phyloP scores from a whole-genome alignment of 2,797 vertebrate genomes.

The Tokudaia muenninki region DNA sequence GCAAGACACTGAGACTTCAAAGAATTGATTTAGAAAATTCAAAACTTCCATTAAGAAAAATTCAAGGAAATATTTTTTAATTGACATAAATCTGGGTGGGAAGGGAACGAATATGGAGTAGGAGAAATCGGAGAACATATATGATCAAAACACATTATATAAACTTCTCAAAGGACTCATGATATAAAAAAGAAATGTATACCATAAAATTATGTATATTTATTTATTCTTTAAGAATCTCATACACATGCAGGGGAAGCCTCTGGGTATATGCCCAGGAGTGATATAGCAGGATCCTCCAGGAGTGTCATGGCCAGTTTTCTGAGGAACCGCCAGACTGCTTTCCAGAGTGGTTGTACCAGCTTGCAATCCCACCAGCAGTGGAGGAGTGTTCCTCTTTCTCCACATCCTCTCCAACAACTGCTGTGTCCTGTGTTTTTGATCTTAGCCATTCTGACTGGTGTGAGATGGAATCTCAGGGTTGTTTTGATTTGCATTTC shows the following conservation, averaged over 20 bases:
- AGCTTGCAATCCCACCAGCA: no score
- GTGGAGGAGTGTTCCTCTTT: no score
- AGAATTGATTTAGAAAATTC: not conserved
- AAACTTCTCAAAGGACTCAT: not conserved
- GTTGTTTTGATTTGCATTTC: no score
- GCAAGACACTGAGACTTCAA: not conserved
- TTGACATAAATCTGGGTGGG: not conserved
- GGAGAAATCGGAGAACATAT: not conserved
- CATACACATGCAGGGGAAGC: not conserved
- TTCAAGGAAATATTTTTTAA: not conserved
- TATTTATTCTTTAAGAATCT: conserved; percentile 3
- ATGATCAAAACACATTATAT: not conserved
- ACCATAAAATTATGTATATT: not conserved
- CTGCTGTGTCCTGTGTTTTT: no score
- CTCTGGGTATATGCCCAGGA: no score
- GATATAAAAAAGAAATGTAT: not conserved
- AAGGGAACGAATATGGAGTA: not conserved
- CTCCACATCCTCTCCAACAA: no score
- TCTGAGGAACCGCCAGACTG: no score
- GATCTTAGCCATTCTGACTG: no score
- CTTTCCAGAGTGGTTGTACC: no score
- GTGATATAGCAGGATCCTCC: no score
- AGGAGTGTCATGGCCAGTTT: no score
- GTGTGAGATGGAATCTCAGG: no score
- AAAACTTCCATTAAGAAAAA: conserved; percentile 23